Percentiles rank a stretch among this genome's conserved stretches.
These are phyloP conservation scores for Xylocampa areola DNA, from an alignment of 2,888 invertebrate species.

Conservation along the genomic window DNA sequence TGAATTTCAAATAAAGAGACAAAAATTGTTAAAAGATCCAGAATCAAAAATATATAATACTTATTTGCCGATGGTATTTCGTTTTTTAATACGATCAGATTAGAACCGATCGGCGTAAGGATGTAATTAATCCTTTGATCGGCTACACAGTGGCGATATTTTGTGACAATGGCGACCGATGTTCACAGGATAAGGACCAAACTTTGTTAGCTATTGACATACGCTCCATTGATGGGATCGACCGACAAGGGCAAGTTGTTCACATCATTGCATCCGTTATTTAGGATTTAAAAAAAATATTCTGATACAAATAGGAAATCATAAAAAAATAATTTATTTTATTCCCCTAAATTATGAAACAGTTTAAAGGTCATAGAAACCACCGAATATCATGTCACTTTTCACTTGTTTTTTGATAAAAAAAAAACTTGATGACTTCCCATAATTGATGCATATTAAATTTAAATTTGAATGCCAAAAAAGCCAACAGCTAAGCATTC, in stretches of 20 bases:
- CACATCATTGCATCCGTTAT: slow-evolving; percentile 18
- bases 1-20: no score
- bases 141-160: slow-evolving; percentile 20
- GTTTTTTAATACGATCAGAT: slow-evolving; percentile 27
- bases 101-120: slow-evolving; percentile 32
- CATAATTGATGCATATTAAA: no score
- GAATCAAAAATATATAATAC: neutral
- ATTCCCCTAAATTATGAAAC: no score
- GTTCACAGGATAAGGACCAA: slow-evolving; percentile 23
- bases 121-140: slow-evolving; percentile 51
- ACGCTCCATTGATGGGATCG: slow-evolving; percentile 47
- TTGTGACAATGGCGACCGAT: slow-evolving; percentile 19
- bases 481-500: no score
- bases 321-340: no score
- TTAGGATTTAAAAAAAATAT: neutral
- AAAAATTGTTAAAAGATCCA: no score
- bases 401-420: no score
- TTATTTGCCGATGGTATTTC: slow-evolving; percentile 2
- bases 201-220: slow-evolving; percentile 46
- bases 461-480: no score
- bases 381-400: no score
- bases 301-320: neutral
- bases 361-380: no score
- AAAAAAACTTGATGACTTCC: no score
- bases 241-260: slow-evolving; percentile 19